Evolutionary conservation across 2,888 invertebrate species (phyloP).

Genomic region (Kryphioiulus occultus): DNA sequence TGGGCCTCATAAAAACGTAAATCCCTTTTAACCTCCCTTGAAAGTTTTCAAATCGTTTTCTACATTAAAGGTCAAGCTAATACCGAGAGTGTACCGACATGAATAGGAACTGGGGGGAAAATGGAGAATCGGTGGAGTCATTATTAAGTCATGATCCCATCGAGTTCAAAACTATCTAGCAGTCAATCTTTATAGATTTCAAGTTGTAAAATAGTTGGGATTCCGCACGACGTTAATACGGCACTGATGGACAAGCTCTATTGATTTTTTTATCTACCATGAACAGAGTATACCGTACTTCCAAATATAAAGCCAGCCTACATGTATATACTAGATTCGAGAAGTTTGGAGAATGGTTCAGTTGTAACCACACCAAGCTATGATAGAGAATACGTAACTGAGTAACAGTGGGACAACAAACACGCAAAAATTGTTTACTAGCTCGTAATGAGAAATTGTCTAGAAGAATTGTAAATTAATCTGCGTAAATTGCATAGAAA

Average conservation of each 20-base stretch:
- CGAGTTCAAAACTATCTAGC: background rate
- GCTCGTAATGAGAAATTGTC: no score
- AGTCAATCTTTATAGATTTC: constrained; percentile 31
- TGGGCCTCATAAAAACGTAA: background rate
- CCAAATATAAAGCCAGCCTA: background rate
- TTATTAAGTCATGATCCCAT: constrained; percentile 30
- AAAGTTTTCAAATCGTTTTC: constrained; percentile 8
- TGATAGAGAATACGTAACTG: no score
- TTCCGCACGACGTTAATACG: constrained; percentile 2
- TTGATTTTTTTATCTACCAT: constrained; percentile 8
- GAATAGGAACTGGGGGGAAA: background rate
- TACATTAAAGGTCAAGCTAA: constrained; percentile 24
- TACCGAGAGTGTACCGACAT: background rate
- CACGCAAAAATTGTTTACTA: no score
- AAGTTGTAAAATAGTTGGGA: constrained; percentile 30
- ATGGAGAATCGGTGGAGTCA: background rate
- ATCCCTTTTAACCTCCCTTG: background rate
- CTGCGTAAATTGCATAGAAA: no score
- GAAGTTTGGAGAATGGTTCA: background rate
- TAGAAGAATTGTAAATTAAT: no score
- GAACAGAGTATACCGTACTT: background rate
- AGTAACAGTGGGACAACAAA: no score
- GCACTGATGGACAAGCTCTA: background rate
- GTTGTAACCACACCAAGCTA: no score
- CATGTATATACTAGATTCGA: no score